Percentiles rank a stretch among this genome's conserved stretches.
Evolutionary conservation across 2,797 vertebrate species (phyloP).

Genomic region (Thripadectes ignobilis): DNA sequence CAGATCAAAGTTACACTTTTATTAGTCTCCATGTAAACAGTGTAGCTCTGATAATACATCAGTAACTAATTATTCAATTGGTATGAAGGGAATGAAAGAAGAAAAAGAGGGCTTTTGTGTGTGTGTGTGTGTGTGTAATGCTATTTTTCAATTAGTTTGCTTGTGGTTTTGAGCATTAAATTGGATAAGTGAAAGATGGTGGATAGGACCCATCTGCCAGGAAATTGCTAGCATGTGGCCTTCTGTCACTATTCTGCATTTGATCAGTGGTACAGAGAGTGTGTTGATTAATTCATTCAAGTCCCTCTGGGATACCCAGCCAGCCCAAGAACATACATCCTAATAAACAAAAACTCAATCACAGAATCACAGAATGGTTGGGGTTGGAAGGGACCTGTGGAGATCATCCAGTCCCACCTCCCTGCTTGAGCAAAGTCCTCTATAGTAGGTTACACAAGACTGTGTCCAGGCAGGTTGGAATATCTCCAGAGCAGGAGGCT

Average conservation of each 20-base stretch:
- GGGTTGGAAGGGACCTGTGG: neutral
- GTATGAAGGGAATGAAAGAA: neutral
- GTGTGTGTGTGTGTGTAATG: neutral
- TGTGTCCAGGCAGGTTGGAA: neutral
- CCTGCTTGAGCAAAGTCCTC: neutral
- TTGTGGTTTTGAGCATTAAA: conserved; percentile 29
- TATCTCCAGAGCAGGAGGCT: neutral
- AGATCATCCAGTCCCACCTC: neutral
- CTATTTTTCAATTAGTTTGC: conserved; percentile 51
- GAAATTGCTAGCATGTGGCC: conserved; percentile 47
- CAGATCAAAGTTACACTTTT: conserved; percentile 56
- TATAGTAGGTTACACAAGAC: neutral
- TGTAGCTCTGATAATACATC: neutral
- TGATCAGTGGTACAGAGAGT: conserved; percentile 4
- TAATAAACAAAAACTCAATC: conserved; percentile 24
- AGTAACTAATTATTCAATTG: conserved; percentile 5
- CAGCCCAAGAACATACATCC: neutral
- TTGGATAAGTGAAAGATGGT: conserved; percentile 31
- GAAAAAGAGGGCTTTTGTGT: neutral
- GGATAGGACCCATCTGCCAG: conserved; percentile 33
- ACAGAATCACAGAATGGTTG: neutral
- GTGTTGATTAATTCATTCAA: conserved; percentile 34
- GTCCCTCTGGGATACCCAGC: neutral
- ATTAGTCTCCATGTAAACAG: conserved; percentile 25
- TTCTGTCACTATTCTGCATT: conserved; percentile 30